phyloP scores from a whole-genome alignment of 2,888 invertebrate species.

The Synergus laeviventris region DNA sequence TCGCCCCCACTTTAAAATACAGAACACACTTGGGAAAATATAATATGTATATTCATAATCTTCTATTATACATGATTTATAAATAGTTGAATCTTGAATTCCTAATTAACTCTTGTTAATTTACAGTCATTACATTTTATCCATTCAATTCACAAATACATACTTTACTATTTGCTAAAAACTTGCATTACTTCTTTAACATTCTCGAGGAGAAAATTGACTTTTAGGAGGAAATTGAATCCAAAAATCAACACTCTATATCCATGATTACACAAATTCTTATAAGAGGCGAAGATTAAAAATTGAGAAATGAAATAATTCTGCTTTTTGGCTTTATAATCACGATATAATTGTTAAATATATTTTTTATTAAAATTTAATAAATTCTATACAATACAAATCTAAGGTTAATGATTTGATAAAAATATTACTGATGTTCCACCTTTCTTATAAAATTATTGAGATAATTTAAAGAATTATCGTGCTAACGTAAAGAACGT shows the following conservation, averaged over 20 bases:
- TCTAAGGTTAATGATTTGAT: background rate
- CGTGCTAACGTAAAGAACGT: background rate
- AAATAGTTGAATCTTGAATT: constrained; percentile 8
- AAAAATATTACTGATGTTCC: no score
- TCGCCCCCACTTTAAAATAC: background rate
- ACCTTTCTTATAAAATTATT: background rate
- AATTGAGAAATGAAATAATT: background rate
- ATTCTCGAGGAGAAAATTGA: background rate
- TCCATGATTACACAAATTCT: background rate
- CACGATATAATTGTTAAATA: constrained; percentile 10
- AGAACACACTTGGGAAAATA: constrained; percentile 33
- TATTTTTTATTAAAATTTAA: constrained; percentile 7
- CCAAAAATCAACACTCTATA: background rate
- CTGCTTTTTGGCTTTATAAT: constrained; percentile 25
- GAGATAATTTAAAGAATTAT: background rate
- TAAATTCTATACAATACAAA: background rate
- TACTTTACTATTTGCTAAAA: background rate
- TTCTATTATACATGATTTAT: constrained; percentile 26
- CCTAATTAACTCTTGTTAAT: constrained; percentile 8
- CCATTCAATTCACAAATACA: background rate
- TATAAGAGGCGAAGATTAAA: constrained; percentile 1
- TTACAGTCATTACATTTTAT: constrained; percentile 1
- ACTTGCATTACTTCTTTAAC: background rate
- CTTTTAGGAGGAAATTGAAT: constrained; percentile 1
- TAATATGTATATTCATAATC: constrained; percentile 29